Evolutionary conservation across 1,140 invertebrate genomes (phyloP).

Genomic region (Lerema accius): DNA sequence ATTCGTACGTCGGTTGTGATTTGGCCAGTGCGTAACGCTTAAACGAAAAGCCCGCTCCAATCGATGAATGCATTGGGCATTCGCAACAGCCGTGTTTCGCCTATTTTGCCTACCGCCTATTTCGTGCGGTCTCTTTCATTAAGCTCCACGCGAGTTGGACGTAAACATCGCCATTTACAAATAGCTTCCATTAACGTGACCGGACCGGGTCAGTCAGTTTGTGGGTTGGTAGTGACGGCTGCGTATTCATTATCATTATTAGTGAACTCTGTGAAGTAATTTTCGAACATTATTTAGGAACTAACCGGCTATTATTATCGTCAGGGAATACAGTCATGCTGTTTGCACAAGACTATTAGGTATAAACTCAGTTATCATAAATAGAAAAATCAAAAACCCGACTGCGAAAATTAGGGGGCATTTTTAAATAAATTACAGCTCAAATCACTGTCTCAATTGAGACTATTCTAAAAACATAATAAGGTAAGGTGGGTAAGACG

Average conservation of each 20-base stretch:
- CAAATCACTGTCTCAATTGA: no score
- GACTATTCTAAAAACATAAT: no score
- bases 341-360: no score
- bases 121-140: slow-evolving; percentile 15
- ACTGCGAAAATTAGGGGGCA: no score
- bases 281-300: no score
- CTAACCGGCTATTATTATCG: no score
- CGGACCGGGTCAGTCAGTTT: slow-evolving; percentile 2
- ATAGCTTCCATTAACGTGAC: slow-evolving; percentile 25
- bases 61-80: slow-evolving; percentile 17
- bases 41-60: slow-evolving; percentile 1
- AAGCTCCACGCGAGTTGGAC: slow-evolving; percentile 8
- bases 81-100: slow-evolving; percentile 12
- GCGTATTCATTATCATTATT: slow-evolving; percentile 1
- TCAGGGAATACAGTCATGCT: no score
- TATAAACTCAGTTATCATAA: no score
- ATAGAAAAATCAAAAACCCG: no score
- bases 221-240: slow-evolving; percentile 7
- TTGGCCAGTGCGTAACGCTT: not conserved
- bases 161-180: slow-evolving; percentile 27
- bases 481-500: no score
- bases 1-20: not conserved
- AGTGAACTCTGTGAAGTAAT: no score
- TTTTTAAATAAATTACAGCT: no score
- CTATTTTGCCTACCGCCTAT: slow-evolving; percentile 12